Evolutionary conservation across 2,113 vertebrate species (phyloP).

Genomic region (Plestiodon gilberti): DNA sequence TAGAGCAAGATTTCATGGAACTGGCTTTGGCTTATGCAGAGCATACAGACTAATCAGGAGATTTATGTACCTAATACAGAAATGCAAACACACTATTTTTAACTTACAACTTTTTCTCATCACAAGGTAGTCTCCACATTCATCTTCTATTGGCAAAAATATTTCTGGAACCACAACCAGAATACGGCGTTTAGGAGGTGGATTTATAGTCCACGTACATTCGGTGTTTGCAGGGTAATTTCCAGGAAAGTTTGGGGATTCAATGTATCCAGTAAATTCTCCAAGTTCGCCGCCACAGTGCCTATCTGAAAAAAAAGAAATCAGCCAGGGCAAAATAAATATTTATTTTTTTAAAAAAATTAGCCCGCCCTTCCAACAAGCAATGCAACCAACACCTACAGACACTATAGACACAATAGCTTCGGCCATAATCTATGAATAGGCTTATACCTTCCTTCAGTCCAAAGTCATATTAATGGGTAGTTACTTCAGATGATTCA

Average conservation of each 20-base stretch:
- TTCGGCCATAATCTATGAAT: neutral
- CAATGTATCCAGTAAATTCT: slow-evolving; percentile 94
- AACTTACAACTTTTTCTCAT: slow-evolving; percentile 98
- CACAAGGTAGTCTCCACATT: slow-evolving; percentile 97
- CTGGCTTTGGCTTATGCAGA: neutral
- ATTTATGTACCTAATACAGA: neutral
- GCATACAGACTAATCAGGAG: neutral
- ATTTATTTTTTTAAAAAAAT: neutral
- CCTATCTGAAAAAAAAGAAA: slow-evolving; percentile 83
- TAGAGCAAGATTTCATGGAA: neutral
- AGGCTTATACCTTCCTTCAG: neutral
- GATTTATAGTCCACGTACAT: slow-evolving; percentile 96
- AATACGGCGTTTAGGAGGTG: slow-evolving; percentile 93
- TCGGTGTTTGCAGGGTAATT: slow-evolving; percentile 95
- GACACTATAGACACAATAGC: neutral
- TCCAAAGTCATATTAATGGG: neutral
- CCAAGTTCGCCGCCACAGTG: slow-evolving; percentile 94
- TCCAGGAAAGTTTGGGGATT: slow-evolving; percentile 97
- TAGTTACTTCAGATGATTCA: neutral
- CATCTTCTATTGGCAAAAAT: slow-evolving; percentile 95
- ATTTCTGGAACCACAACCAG: slow-evolving; percentile 97
- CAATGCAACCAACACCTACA: neutral
- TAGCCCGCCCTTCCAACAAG: no score
- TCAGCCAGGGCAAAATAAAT: neutral
- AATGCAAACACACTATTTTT: neutral